These are phyloP conservation scores for Drosophila anceps DNA, from an alignment of 2,888 invertebrate species.

Conservation along the genomic window DNA sequence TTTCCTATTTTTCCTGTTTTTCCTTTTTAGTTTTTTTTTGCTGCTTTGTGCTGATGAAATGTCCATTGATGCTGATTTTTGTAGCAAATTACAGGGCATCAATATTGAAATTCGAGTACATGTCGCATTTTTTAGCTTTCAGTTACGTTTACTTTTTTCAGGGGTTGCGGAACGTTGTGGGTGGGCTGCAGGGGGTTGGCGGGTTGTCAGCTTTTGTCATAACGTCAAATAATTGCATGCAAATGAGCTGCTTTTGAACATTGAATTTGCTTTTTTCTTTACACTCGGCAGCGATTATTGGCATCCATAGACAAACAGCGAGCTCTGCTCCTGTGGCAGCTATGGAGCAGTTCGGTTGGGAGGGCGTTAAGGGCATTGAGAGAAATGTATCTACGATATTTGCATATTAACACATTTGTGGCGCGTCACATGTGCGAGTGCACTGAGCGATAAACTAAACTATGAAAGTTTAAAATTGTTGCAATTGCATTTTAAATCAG, in stretches of 20 bases:
- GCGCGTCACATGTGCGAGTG: neutral
- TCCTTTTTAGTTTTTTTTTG: neutral
- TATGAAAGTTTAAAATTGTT: neutral
- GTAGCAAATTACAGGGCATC: slow-evolving; percentile 69
- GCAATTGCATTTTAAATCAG: neutral
- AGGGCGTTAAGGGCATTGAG: neutral
- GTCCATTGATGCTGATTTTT: slow-evolving; percentile 68
- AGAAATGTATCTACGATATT: slow-evolving; percentile 28
- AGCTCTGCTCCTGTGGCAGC: neutral
- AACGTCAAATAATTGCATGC: slow-evolving; percentile 69
- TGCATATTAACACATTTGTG: slow-evolving; percentile 41
- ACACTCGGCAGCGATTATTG: slow-evolving; percentile 20
- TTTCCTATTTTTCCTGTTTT: slow-evolving; percentile 6
- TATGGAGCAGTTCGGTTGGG: neutral
- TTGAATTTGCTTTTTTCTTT: slow-evolving; percentile 15
- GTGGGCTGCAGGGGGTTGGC: neutral
- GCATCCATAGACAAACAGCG: slow-evolving; percentile 10
- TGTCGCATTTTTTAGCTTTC: slow-evolving; percentile 52
- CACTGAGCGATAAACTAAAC: neutral
- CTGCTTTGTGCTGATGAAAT: slow-evolving; percentile 55
- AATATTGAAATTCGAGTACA: slow-evolving; percentile 70
- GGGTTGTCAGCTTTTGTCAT: slow-evolving; percentile 10
- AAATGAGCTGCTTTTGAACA: slow-evolving; percentile 55
- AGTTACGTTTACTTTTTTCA: slow-evolving; percentile 5
- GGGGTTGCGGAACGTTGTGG: neutral